Percentiles rank a stretch among this genome's conserved stretches.
Evolutionary conservation across 2,888 invertebrate species (phyloP).

Genomic region (Selenia dentaria): DNA sequence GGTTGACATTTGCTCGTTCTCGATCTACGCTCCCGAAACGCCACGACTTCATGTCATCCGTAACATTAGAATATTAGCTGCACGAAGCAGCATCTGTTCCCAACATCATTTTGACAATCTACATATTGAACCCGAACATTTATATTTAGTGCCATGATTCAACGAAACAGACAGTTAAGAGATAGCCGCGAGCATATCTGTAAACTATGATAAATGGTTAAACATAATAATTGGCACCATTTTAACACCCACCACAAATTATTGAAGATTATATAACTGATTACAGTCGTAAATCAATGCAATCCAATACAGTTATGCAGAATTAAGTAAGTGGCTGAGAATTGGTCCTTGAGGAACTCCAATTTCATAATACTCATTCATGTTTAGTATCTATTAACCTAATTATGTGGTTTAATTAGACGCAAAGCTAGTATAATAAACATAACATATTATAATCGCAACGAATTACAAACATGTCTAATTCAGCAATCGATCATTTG

Average conservation of each 20-base stretch:
- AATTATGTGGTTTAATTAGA: slow-evolving; percentile 4
- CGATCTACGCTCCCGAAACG: slow-evolving; percentile 67
- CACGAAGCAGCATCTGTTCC: slow-evolving; percentile 9
- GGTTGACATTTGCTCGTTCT: slow-evolving; percentile 79
- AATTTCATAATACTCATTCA: slow-evolving; percentile 8
- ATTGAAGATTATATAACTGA: slow-evolving; percentile 20
- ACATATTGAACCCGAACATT: slow-evolving; percentile 11
- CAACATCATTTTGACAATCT: slow-evolving; percentile 14
- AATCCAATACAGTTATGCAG: slow-evolving; percentile 5
- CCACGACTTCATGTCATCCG: slow-evolving; percentile 48
- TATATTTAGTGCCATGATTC: slow-evolving; percentile 10
- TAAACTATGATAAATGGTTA: slow-evolving; percentile 20
- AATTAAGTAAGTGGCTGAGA: slow-evolving; percentile 2
- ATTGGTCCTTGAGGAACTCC: slow-evolving; percentile 14
- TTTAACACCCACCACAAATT: slow-evolving; percentile 21
- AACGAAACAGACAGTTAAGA: slow-evolving; percentile 12
- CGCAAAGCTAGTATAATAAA: neutral
- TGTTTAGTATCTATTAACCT: slow-evolving; percentile 3
- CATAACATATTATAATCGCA: slow-evolving; percentile 11
- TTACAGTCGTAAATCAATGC: slow-evolving; percentile 12
- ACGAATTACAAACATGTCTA: slow-evolving; percentile 17
- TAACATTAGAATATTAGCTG: slow-evolving; percentile 17
- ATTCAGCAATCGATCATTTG: slow-evolving; percentile 18
- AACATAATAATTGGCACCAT: slow-evolving; percentile 24
- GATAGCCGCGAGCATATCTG: slow-evolving; percentile 13